Evolutionary conservation across 2,113 vertebrate species (phyloP).

Genomic region (Gnathonemus echidnorhynchus): DNA sequence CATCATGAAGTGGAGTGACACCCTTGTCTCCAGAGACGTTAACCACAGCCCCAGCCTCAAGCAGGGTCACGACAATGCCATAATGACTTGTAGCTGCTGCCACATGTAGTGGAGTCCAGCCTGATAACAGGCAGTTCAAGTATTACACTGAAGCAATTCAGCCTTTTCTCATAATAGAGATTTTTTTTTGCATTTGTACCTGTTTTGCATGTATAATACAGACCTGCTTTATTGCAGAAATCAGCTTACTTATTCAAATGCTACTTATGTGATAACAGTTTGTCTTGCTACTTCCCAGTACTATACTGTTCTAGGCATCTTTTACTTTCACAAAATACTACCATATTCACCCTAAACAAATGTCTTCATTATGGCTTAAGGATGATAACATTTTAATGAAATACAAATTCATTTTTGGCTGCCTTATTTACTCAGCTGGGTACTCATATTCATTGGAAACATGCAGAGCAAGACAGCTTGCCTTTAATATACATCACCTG

Average conservation of each 20-base stretch:
- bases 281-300: background rate
- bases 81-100: slow-evolving; percentile 53
- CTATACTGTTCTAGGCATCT: background rate
- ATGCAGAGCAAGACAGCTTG: background rate
- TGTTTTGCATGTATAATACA: background rate
- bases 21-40: slow-evolving; percentile 53
- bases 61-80: slow-evolving; percentile 47
- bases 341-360: background rate
- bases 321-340: background rate
- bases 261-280: background rate
- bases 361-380: background rate
- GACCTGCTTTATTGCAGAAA: background rate
- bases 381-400: background rate
- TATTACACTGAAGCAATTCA: background rate
- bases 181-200: background rate
- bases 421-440: background rate
- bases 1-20: slow-evolving; percentile 67
- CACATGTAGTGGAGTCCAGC: slow-evolving; percentile 70
- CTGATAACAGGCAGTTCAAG: slow-evolving; percentile 38
- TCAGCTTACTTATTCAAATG: background rate
- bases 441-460: background rate
- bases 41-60: slow-evolving; percentile 67
- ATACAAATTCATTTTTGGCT: background rate
- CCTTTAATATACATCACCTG: slow-evolving; percentile 48
- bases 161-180: background rate